These are phyloP conservation scores for Asobara japonica DNA, from an alignment of 1,140 invertebrate genomes.

Conservation along the genomic window DNA sequence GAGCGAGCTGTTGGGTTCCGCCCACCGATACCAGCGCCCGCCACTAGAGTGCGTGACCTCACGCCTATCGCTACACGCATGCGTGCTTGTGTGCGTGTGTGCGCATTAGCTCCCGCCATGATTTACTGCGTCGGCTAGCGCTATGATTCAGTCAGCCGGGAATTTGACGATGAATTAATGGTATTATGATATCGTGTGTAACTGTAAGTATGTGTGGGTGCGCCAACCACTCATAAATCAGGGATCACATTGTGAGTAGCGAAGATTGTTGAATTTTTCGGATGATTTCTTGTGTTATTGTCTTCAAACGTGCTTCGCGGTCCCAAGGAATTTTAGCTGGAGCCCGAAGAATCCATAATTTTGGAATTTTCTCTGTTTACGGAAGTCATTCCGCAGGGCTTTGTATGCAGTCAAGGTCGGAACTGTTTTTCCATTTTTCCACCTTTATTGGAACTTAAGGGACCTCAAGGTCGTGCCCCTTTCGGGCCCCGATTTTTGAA, in stretches of 20 bases:
- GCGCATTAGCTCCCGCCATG: conserved; percentile 65
- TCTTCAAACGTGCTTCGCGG: conserved; percentile 20
- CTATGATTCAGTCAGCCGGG: conserved; percentile 67
- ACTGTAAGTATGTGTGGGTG: conserved; percentile 66
- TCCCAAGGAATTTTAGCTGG: background rate
- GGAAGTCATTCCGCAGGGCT: background rate
- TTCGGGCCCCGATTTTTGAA: background rate
- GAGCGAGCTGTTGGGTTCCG: no score
- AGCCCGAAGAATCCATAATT: background rate
- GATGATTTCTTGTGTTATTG: conserved; percentile 14
- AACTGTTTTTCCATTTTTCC: background rate
- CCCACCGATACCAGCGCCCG: no score
- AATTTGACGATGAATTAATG: conserved; percentile 69
- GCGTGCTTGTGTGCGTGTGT: conserved; percentile 49
- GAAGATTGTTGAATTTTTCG: conserved; percentile 47
- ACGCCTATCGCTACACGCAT: conserved; percentile 14
- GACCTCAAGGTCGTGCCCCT: background rate
- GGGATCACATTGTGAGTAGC: conserved; percentile 60
- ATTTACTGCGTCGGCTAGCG: conserved; percentile 63
- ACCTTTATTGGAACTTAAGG: background rate
- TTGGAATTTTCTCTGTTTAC: background rate
- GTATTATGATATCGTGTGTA: conserved; percentile 69
- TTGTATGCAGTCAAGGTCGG: background rate
- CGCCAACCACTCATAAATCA: conserved; percentile 63
- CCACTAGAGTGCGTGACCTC: no score